phyloP scores from a whole-genome alignment of 2,888 invertebrate genomes.

The Nasonovia ribisnigri region DNA sequence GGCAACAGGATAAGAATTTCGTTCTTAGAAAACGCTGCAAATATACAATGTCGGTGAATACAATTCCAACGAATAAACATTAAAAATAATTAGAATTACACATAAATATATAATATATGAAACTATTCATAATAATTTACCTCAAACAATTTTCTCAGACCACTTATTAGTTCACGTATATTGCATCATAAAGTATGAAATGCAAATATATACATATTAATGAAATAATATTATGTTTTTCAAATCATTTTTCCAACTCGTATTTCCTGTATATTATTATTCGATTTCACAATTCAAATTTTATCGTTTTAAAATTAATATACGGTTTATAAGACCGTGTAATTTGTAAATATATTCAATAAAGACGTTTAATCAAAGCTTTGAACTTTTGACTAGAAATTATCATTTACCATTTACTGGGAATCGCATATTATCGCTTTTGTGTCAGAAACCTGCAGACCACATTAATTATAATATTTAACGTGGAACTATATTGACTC shows the following conservation, averaged over 20 bases:
- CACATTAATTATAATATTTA: constrained; percentile 21
- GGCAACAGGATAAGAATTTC: not conserved
- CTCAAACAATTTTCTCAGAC: not conserved
- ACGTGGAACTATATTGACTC: constrained; percentile 25
- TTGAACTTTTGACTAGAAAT: constrained; percentile 1
- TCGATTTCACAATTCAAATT: not conserved
- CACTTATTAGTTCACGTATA: not conserved
- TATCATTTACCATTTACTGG: not conserved
- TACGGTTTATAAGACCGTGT: not conserved
- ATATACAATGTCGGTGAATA: not conserved
- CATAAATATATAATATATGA: not conserved
- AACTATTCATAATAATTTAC: not conserved
- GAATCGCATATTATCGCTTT: not conserved
- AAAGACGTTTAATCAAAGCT: not conserved
- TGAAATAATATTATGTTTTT: not conserved
- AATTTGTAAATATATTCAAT: constrained; percentile 6
- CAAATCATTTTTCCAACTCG: not conserved
- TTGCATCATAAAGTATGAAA: not conserved
- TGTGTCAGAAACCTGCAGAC: not conserved
- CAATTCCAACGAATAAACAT: not conserved
- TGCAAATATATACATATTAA: no score
- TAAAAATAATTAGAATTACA: constrained; percentile 3
- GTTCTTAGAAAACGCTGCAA: not conserved
- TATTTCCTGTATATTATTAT: not conserved
- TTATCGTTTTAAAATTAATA: not conserved